Conservation (phyloP, 92 coral and sea anemone genomes). For the Epizoanthus scotinus region DNA sequence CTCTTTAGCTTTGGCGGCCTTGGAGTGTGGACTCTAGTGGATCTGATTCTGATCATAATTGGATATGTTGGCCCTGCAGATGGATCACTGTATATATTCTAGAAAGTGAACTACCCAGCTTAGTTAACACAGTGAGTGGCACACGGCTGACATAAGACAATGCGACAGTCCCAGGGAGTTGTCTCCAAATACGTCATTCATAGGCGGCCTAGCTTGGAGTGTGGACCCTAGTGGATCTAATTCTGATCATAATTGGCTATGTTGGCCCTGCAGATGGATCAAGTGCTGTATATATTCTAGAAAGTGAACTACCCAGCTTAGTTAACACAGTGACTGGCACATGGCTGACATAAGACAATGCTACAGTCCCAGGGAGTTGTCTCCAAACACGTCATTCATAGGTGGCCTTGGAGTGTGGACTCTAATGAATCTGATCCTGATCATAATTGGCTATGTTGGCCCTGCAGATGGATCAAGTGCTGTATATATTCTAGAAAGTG, state of each 20-base stretch:
- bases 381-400: no score
- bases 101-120: neutral
- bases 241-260: slow-evolving; percentile 80
- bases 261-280: slow-evolving; percentile 96
- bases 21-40: slow-evolving; percentile 98
- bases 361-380: no score
- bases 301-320: neutral
- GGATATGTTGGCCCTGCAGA: slow-evolving; percentile 94
- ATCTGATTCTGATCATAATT: slow-evolving; percentile 76
- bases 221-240: slow-evolving; percentile 97
- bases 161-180: no score
- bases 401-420: slow-evolving; percentile 99
- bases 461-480: slow-evolving; percentile 97
- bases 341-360: no score
- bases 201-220: slow-evolving; percentile 99
- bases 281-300: slow-evolving; percentile 89
- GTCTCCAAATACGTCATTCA: no score
- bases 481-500: slow-evolving; percentile 74
- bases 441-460: slow-evolving; percentile 83
- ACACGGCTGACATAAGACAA: no score
- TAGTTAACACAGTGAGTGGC: neutral
- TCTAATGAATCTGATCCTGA: slow-evolving; percentile 84
- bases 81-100: slow-evolving; percentile 93
- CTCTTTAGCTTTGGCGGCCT: slow-evolving; percentile 99
- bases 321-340: neutral